These are phyloP conservation scores for Drosophila ohnishii DNA, from an alignment of 1,140 invertebrate species.

Conservation along the genomic window DNA sequence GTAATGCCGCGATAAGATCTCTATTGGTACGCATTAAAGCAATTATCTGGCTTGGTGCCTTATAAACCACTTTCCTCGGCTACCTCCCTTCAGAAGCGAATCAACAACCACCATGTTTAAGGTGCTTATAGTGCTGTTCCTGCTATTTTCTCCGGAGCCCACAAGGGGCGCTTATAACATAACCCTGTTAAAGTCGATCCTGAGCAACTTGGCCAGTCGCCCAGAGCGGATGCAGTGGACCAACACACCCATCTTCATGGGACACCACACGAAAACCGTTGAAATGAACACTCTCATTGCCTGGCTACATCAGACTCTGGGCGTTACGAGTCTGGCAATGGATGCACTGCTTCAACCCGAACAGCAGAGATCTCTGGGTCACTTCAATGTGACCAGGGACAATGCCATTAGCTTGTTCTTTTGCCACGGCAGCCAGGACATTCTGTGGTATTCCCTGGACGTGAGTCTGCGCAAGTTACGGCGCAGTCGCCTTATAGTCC, in stretches of 20 bases:
- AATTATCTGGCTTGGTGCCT: constrained; percentile 30
- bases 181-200: constrained; percentile 23
- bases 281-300: constrained; percentile 21
- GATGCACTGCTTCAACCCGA: constrained; percentile 1
- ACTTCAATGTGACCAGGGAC: constrained; percentile 44
- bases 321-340: constrained; percentile 32
- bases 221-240: constrained; percentile 22
- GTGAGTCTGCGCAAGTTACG: constrained; percentile 47
- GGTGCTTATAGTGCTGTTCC: neutral
- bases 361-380: neutral
- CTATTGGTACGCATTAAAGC: constrained; percentile 52
- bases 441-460: constrained; percentile 54
- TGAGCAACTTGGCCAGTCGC: neutral
- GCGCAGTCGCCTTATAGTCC: constrained; percentile 42
- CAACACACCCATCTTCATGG: constrained; percentile 56
- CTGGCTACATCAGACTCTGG: constrained; percentile 52
- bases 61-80: neutral
- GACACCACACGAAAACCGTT: constrained; percentile 1
- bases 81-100: neutral
- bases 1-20: constrained; percentile 31
- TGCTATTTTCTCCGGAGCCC: neutral
- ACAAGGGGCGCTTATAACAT: constrained; percentile 33
- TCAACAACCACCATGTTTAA: constrained; percentile 17
- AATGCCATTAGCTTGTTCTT: constrained; percentile 55
- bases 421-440: constrained; percentile 46